These are phyloP conservation scores for Tachypleus tridentatus DNA, from an alignment of 1,140 invertebrate genomes.

Conservation along the genomic window DNA sequence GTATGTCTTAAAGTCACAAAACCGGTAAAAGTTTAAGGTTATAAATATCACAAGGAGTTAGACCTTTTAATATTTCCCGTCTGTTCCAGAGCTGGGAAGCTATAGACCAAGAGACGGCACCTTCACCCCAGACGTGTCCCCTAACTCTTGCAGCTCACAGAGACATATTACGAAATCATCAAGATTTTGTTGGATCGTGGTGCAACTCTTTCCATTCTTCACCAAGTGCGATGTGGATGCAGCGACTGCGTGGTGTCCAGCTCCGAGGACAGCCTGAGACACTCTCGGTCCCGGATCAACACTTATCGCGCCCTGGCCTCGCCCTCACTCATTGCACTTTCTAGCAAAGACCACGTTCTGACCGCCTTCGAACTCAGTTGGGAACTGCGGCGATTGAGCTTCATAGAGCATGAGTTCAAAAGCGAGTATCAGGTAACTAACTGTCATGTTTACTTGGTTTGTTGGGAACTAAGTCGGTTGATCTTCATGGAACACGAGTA, in stretches of 20 bases:
- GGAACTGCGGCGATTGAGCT: too few species aligned
- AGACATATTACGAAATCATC: constrained; percentile 97
- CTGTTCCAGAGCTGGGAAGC: constrained; percentile 74
- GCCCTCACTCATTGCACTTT: too few species aligned
- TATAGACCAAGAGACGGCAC: constrained; percentile 67
- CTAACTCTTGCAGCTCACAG: constrained; percentile 88
- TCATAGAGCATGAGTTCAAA: too few species aligned
- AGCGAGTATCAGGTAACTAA: constrained; percentile 85
- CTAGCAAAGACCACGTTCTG: too few species aligned
- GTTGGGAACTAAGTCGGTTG: too few species aligned
- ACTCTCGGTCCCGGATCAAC: constrained; percentile 81
- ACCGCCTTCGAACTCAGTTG: too few species aligned
- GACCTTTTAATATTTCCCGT: neutral
- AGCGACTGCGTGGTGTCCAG: constrained; percentile 77
- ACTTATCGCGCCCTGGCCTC: too few species aligned
- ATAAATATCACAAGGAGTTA: too few species aligned
- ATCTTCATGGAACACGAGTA: too few species aligned
- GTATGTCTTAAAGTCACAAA: too few species aligned
- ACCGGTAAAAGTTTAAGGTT: too few species aligned
- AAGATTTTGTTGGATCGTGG: constrained; percentile 90
- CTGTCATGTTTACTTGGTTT: too few species aligned
- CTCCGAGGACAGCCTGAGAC: constrained; percentile 69
- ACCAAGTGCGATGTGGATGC: constrained; percentile 79
- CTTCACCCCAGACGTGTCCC: constrained; percentile 90
- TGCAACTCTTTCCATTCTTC: constrained; percentile 71